Evolutionary conservation across 2,888 invertebrate genomes (phyloP), one percentile per base, ranked within the genome.

Genomic region (Conchocele bisecta): DNA sequence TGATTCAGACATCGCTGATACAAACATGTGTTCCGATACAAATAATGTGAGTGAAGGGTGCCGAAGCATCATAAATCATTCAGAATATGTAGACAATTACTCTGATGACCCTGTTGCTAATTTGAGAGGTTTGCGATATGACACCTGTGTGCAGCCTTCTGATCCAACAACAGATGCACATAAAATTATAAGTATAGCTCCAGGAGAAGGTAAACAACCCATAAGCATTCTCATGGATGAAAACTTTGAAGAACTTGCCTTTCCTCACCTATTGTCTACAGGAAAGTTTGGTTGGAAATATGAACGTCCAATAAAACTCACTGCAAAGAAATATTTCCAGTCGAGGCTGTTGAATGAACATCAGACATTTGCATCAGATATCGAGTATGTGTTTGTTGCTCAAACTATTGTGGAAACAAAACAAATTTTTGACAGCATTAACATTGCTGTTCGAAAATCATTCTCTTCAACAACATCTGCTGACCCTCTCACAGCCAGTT

Each of bases 231-330:
- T 63, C 26, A 53, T 42, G 53, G 63, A 63, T 41, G 41, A 50
- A 39, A 53, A 63, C 11, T 63, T 53, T 59, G 73, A 73, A 56
- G 68, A 69, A n/a, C n/a, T n/a, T n/a, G n/a, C n/a, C n/a, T n/a
- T n/a, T n/a, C n/a, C n/a, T n/a, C n/a, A n/a, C n/a, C 20, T 57
- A 53, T 42, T 41, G 63, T 53, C 66, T 51, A 22, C 28, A 28
- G 58, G 66, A 66, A 58, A 66, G n/a, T 58, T 58, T 58, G 58
- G 66, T 4, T 66, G 48, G 51, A 66, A 24, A 17, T 29, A 50
- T 50, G 24, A 48, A 29, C n/a, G 58, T 20, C 37, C 35, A 41
- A 53, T 58, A 26, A 15, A 5, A 39, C 26, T 66, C 9, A 29
- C 66, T 28, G 51, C 58, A 37, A 66, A 66, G 15, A 66, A 66